These are phyloP conservation scores for Cygnus buccinator DNA, from an alignment of 2,113 vertebrate genomes.

Conservation along the genomic window DNA sequence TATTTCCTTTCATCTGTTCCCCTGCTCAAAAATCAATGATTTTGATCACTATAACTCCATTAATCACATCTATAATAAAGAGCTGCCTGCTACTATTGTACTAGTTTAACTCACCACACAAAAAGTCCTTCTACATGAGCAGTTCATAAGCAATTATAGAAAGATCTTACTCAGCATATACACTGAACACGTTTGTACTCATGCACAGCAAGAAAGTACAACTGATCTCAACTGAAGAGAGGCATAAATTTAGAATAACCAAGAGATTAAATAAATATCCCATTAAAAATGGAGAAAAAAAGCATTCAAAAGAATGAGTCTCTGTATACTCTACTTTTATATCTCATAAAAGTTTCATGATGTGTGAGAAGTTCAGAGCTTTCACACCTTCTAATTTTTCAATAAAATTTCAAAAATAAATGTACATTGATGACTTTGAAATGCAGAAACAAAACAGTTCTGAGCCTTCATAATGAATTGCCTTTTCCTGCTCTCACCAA, in stretches of 20 bases:
- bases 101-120: not conserved
- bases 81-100: not conserved
- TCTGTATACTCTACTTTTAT: not conserved
- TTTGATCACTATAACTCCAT: not conserved
- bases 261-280: not conserved
- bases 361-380: not conserved
- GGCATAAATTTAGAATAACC: not conserved
- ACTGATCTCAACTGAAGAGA: not conserved
- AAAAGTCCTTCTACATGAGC: not conserved
- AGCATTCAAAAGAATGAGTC: not conserved
- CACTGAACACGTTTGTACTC: not conserved
- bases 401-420: not conserved
- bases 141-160: constrained; percentile 17
- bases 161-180: not conserved
- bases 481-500: not conserved
- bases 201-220: not conserved
- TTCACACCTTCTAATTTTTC: not conserved
- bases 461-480: not conserved
- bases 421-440: not conserved
- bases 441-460: not conserved
- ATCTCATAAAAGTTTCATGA: not conserved
- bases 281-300: not conserved
- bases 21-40: not conserved
- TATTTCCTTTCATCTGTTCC: constrained; percentile 5
- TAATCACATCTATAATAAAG: not conserved